A percentile compares a stretch with the other conserved stretches of the same genome.
These are phyloP conservation scores for Clarias batrachus DNA, from an alignment of 2,113 vertebrate species.

Conservation along the genomic window DNA sequence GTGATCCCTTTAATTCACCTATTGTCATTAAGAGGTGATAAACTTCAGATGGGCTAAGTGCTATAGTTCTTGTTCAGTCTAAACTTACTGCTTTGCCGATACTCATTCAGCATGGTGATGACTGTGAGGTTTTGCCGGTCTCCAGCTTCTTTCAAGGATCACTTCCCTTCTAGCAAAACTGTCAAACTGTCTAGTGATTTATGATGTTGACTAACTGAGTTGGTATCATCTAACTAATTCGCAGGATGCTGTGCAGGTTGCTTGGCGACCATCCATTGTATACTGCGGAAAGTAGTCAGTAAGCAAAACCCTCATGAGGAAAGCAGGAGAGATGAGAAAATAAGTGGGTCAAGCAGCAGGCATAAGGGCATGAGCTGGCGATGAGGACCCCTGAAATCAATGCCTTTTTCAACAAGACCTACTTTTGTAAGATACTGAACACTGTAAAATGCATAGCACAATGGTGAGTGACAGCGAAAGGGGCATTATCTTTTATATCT, in stretches of 20 bases:
- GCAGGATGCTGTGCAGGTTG: conserved; percentile 55
- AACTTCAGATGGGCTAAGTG: conserved; percentile 37
- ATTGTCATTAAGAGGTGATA: conserved; percentile 48
- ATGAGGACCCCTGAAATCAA: conserved; percentile 74
- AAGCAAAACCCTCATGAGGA: conserved; percentile 72
- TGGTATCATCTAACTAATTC: conserved; percentile 72
- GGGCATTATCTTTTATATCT: conserved; percentile 61
- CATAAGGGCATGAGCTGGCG: conserved; percentile 64
- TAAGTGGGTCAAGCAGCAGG: conserved; percentile 78
- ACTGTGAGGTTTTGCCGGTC: conserved; percentile 57
- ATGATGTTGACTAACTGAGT: conserved; percentile 72
- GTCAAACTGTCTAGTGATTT: conserved; percentile 77
- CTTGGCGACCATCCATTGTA: conserved; percentile 70
- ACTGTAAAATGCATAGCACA: conserved; percentile 60
- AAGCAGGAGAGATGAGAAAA: conserved; percentile 79
- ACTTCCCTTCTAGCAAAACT: conserved; percentile 68
- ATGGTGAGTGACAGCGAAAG: conserved; percentile 61
- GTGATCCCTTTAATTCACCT: conserved; percentile 30
- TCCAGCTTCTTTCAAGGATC: conserved; percentile 64
- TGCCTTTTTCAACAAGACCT: conserved; percentile 63
- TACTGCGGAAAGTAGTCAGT: conserved; percentile 70
- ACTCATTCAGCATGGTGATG: conserved; percentile 56
- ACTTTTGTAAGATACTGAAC: conserved; percentile 72
- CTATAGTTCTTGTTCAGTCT: conserved; percentile 52
- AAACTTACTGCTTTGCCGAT: conserved; percentile 70